Evolutionary conservation across 2,888 invertebrate species (phyloP).

Genomic region (Serripes groenlandicus): DNA sequence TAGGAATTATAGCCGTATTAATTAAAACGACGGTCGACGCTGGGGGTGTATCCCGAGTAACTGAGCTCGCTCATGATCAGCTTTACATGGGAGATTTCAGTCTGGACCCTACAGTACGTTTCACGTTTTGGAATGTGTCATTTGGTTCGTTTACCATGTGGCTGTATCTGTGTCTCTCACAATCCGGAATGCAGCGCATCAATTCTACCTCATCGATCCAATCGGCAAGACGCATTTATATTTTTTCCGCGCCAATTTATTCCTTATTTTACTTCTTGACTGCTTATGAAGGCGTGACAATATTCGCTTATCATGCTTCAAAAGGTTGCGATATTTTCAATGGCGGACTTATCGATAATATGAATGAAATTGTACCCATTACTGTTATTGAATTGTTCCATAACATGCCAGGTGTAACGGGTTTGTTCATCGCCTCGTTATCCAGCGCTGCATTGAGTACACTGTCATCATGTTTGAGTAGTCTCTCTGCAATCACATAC

Average conservation of each 20-base stretch:
- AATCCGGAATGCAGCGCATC: constrained; percentile 39
- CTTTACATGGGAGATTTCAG: constrained; percentile 19
- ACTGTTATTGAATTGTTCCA: constrained; percentile 35
- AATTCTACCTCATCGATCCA: constrained; percentile 35
- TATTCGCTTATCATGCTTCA: constrained; percentile 38
- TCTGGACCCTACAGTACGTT: constrained; percentile 36
- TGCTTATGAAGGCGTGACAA: constrained; percentile 30
- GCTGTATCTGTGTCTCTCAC: constrained; percentile 23
- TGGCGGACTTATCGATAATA: constrained; percentile 26
- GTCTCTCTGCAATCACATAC: constrained; percentile 39
- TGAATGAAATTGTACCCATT: constrained; percentile 41
- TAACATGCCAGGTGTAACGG: constrained; percentile 35
- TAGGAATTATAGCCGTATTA: constrained; percentile 41
- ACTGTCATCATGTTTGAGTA: constrained; percentile 41
- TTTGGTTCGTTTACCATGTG: constrained; percentile 31
- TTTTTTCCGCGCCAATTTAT: constrained; percentile 34
- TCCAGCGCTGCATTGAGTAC: constrained; percentile 46
- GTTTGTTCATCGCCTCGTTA: constrained; percentile 45
- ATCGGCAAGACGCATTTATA: constrained; percentile 26
- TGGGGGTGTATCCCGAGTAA: constrained; percentile 25
- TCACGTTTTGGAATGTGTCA: constrained; percentile 33
- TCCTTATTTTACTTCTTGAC: constrained; percentile 24
- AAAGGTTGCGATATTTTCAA: constrained; percentile 35
- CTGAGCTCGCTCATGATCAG: constrained; percentile 8
- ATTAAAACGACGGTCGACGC: constrained; percentile 30